Evolutionary conservation across 1,140 invertebrate genomes (phyloP), one percentile per base, ranked within the genome.

Genomic region (Vanessa atalanta): DNA sequence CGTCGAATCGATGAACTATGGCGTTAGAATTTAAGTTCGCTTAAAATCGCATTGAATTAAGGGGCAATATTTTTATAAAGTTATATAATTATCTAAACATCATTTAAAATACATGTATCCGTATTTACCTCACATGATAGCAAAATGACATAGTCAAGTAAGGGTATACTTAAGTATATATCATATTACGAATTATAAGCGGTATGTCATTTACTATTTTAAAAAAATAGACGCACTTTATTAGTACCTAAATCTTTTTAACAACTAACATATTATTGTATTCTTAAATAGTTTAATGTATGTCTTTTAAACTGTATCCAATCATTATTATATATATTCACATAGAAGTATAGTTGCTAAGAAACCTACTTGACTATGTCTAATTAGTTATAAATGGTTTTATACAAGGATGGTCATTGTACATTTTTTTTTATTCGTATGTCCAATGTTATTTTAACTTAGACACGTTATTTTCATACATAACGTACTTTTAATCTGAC

Each of bases 41-140:
- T 37, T 31, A n/a, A 61, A 61, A n/a, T 15, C 13, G 20, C 20
- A 66, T 66, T 50, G 20, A 66, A 66, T 48, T 51, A 51, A 66
- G 69, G 47, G 69, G 69, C 69, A 71, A 71, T 71, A 71, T 71
- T 71, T 71, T 71, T 71, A 65, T 64, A 71, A 50, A 31, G 12
- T 64, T 70, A 61, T 64, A 71, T 71, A 31, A 61, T 37, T 37
- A 60, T 60, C 20, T 37, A 43, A 61, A 61, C 12, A 37, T 61
- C 26, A n/a, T 61, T 31, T 61, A 61, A 8, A 61, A 61, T 12
- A 20, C 53, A 57, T 61, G 57, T 61, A 61, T 61, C 57, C 23
- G 15, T 61, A 26, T 61, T 57, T 23, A 61, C 57, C 57, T 61
- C 57, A 61, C 57, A 37, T 37, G 3, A 37, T 61, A 61, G 23